phyloP scores from a whole-genome alignment of 2,113 vertebrate species.

The Antigone vipio region DNA sequence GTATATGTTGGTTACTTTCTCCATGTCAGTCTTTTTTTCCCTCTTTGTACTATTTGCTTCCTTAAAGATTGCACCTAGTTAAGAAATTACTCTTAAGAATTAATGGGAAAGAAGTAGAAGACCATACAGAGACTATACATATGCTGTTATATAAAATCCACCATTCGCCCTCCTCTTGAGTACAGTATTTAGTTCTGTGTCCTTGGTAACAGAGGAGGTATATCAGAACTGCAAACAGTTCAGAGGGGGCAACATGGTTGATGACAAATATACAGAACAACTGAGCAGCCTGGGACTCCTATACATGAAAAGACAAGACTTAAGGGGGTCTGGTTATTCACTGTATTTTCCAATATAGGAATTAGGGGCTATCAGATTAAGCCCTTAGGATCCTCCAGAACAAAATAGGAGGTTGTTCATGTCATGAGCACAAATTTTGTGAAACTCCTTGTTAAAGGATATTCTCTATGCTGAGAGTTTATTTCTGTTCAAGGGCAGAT shows the following conservation, averaged over 20 bases:
- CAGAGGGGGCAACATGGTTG: background rate
- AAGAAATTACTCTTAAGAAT: background rate
- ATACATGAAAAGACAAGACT: background rate
- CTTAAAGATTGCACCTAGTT: background rate
- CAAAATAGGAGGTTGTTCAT: background rate
- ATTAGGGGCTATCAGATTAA: background rate
- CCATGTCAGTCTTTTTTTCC: background rate
- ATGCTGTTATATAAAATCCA: background rate
- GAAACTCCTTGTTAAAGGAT: background rate
- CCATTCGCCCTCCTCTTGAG: fast-evolving
- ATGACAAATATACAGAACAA: background rate
- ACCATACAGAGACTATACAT: background rate
- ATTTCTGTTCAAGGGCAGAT: background rate
- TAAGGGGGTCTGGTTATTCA: background rate
- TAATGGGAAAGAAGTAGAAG: background rate
- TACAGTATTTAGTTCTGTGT: background rate
- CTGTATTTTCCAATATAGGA: background rate
- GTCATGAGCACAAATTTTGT: background rate
- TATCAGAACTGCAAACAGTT: background rate
- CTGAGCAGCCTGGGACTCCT: background rate
- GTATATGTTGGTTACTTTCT: background rate
- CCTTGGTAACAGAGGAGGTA: background rate
- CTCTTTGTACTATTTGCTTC: background rate
- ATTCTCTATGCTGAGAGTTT: background rate
- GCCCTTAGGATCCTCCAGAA: background rate